phyloP scores from a whole-genome alignment of 1,140 invertebrate genomes.

The Hirudo medicinalis region DNA sequence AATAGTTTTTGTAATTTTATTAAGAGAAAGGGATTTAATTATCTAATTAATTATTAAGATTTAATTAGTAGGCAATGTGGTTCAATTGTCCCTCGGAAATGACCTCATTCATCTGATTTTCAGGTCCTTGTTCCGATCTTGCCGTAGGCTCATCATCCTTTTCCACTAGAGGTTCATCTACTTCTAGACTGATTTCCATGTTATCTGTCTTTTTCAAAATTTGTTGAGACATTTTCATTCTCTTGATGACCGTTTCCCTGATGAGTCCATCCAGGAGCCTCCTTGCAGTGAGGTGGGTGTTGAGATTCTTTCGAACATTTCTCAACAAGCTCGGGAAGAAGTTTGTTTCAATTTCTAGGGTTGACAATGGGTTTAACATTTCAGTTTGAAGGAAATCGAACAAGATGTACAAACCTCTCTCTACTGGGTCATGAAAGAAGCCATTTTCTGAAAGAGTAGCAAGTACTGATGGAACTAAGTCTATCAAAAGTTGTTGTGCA shows the following conservation, averaged over 20 bases:
- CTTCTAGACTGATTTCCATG: not conserved
- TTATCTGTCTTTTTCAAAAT: not conserved
- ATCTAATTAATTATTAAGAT: too few species aligned
- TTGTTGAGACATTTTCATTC: not conserved
- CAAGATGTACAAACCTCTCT: conserved; percentile 46
- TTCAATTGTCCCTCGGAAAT: too few species aligned
- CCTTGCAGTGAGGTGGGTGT: not conserved
- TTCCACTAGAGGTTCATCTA: not conserved
- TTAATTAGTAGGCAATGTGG: too few species aligned
- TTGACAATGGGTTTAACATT: too few species aligned
- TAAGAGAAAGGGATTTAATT: too few species aligned
- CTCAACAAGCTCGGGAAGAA: not conserved
- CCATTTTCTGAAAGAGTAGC: conserved; percentile 62
- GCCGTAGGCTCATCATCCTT: not conserved
- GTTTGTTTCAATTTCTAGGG: conserved; percentile 4
- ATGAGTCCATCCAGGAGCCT: not conserved
- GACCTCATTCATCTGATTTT: not conserved
- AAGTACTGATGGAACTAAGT: conserved; percentile 66
- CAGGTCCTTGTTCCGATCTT: not conserved
- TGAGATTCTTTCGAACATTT: not conserved
- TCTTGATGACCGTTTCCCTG: not conserved
- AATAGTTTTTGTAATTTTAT: too few species aligned
- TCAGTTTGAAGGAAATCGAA: not conserved
- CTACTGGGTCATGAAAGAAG: conserved; percentile 57
- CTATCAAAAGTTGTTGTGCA: conserved; percentile 66